Evolutionary conservation across 92 coral and sea anemone genomes (phyloP).

Genomic region (Zoanthus sociatus): DNA sequence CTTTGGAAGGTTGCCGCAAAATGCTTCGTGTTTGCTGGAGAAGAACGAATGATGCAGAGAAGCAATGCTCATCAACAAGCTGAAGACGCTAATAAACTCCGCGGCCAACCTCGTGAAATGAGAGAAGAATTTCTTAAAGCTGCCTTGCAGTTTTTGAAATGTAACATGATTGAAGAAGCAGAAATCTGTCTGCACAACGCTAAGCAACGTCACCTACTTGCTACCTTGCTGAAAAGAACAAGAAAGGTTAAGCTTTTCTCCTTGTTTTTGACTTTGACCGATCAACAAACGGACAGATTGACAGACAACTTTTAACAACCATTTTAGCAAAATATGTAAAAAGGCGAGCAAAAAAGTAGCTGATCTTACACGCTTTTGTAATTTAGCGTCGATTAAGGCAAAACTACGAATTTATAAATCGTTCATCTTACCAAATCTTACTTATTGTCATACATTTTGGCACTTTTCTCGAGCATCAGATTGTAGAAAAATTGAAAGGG

Average conservation of each 20-base stretch:
- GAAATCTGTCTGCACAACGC: slow-evolving; percentile 73
- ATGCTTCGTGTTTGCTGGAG: slow-evolving; percentile 74
- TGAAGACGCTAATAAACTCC: slow-evolving; percentile 60
- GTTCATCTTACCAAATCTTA: no score
- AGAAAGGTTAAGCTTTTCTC: slow-evolving; percentile 56
- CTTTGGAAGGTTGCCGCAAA: slow-evolving; percentile 71
- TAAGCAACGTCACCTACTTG: slow-evolving; percentile 65
- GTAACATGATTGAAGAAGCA: slow-evolving; percentile 71
- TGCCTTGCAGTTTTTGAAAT: slow-evolving; percentile 62
- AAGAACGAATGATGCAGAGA: slow-evolving; percentile 53
- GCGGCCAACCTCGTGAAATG: slow-evolving; percentile 64
- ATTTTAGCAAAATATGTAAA: no score
- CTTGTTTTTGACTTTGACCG: neutral
- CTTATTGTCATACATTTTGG: no score
- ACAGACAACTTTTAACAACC: no score
- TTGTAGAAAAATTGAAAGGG: no score
- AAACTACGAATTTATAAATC: no score
- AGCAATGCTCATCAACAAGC: slow-evolving; percentile 80
- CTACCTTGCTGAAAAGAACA: slow-evolving; percentile 62
- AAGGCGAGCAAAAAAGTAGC: no score
- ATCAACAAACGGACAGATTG: no score
- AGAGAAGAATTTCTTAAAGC: slow-evolving; percentile 70
- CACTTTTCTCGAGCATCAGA: no score
- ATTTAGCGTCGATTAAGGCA: no score
- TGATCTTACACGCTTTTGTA: no score